phyloP scores from a whole-genome alignment of 1,140 invertebrate species.

The Caenorhabditis latens region DNA sequence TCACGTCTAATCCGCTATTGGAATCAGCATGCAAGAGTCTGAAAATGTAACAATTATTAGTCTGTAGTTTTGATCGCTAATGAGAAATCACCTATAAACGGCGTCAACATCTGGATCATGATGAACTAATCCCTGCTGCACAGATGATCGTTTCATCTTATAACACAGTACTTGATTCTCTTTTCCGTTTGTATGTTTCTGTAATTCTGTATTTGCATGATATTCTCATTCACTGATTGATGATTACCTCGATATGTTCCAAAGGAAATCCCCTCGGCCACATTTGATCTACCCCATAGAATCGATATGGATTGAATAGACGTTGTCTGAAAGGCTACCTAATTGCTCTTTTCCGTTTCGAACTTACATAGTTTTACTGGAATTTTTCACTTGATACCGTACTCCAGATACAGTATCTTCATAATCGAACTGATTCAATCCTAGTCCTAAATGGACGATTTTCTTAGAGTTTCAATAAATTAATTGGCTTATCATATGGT shows the following conservation, averaged over 20 bases:
- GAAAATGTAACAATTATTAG: conserved; percentile 58
- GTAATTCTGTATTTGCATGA: not conserved
- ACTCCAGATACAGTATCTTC: conserved; percentile 22
- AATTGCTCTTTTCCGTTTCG: not conserved
- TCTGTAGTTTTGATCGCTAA: conserved; percentile 13
- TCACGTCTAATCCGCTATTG: conserved; percentile 16
- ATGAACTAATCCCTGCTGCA: conserved; percentile 78
- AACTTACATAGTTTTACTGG: not conserved
- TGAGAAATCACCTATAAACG: conserved; percentile 69
- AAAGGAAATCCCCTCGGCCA: conserved; percentile 75
- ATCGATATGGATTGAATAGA: conserved; percentile 76
- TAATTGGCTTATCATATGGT: conserved; percentile 61
- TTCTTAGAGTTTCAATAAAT: not conserved
- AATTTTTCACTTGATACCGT: conserved; percentile 19
- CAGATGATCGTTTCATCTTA: conserved; percentile 63
- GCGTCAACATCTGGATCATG: conserved; percentile 78
- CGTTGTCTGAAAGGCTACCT: conserved; percentile 2
- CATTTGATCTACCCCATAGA: conserved; percentile 76
- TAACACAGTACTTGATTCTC: conserved; percentile 31
- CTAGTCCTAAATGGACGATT: conserved; percentile 52
- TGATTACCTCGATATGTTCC: conserved; percentile 71
- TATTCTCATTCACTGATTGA: conserved; percentile 13
- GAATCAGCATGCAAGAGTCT: conserved; percentile 48
- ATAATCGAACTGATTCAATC: conserved; percentile 59
- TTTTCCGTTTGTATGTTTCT: conserved; percentile 46